Percentiles rank a stretch among this genome's conserved stretches.
These are phyloP conservation scores for Philereme transversata DNA, from an alignment of 2,888 invertebrate species.

Conservation along the genomic window DNA sequence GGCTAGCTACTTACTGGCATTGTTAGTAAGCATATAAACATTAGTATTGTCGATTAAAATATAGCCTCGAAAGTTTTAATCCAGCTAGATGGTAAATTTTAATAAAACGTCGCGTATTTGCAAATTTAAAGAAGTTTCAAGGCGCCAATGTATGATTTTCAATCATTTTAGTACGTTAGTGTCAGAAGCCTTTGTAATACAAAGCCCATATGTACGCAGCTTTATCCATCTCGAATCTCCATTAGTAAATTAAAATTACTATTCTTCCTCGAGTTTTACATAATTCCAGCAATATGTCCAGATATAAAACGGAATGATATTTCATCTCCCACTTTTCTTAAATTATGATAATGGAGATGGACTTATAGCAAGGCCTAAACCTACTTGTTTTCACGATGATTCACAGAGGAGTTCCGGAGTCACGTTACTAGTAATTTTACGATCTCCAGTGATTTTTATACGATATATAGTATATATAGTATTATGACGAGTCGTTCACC, in stretches of 20 bases:
- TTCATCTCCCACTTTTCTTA: slow-evolving; percentile 57
- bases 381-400: slow-evolving; percentile 49
- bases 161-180: slow-evolving; percentile 9
- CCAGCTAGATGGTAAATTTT: too few relatives aligned
- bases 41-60: too few relatives aligned
- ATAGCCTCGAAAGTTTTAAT: too few relatives aligned
- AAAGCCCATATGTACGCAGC: slow-evolving; percentile 19
- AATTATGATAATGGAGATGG: slow-evolving; percentile 64
- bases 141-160: slow-evolving; percentile 6
- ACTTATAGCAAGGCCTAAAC: slow-evolving; percentile 52
- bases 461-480: slow-evolving; percentile 39
- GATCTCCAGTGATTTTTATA: slow-evolving; percentile 46
- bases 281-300: slow-evolving; percentile 58
- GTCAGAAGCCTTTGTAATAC: slow-evolving; percentile 47
- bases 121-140: too few relatives aligned
- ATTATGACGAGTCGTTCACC: slow-evolving; percentile 48
- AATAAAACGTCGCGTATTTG: too few relatives aligned
- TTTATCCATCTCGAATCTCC: slow-evolving; percentile 50
- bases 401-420: slow-evolving; percentile 42
- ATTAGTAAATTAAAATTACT: slow-evolving; percentile 71
- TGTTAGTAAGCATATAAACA: too few relatives aligned
- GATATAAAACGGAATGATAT: slow-evolving; percentile 50
- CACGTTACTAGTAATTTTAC: slow-evolving; percentile 45
- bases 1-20: too few relatives aligned
- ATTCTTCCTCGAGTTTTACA: slow-evolving; percentile 45